Conservation (phyloP, 2,888 invertebrate genomes). For the Seira sanloemensis region DNA sequence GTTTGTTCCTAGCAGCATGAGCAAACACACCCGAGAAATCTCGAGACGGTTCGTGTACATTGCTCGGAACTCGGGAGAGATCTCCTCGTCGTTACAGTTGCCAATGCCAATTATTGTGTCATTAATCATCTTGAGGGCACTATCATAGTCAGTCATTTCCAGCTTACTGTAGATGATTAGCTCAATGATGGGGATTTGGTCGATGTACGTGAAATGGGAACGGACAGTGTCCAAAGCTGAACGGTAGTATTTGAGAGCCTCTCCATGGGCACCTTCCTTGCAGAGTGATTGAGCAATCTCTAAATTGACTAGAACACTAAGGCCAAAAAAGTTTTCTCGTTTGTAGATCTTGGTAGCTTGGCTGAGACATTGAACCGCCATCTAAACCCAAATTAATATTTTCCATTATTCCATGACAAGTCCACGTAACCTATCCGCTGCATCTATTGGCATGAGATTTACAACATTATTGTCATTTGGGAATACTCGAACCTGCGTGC, state of each 20-base stretch:
- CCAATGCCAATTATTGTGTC: slow-evolving; percentile 61
- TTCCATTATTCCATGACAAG: too few species aligned
- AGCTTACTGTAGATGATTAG: slow-evolving; percentile 69
- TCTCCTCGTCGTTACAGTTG: slow-evolving; percentile 48
- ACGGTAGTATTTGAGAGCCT: slow-evolving; percentile 69
- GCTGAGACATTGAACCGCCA: slow-evolving; percentile 65
- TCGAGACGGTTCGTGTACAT: slow-evolving; percentile 48
- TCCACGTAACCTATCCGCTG: not conserved
- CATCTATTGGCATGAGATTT: not conserved
- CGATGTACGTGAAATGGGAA: slow-evolving; percentile 64
- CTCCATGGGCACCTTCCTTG: slow-evolving; percentile 64
- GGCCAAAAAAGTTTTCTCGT: slow-evolving; percentile 60
- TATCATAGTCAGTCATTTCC: slow-evolving; percentile 70
- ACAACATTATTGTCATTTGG: not conserved
- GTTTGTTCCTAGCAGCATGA: slow-evolving; percentile 68
- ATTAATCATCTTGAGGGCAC: slow-evolving; percentile 68
- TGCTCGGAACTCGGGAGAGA: slow-evolving; percentile 40
- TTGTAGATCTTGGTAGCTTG: slow-evolving; percentile 70
- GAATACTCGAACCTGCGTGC: slow-evolving; percentile 61
- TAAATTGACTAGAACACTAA: slow-evolving; percentile 60
- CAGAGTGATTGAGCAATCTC: slow-evolving; percentile 61
- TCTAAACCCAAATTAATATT: slow-evolving; percentile 50
- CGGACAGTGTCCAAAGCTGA: slow-evolving; percentile 66
- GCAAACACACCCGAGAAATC: slow-evolving; percentile 68
- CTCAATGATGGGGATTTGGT: slow-evolving; percentile 67